A percentile compares a stretch with the other conserved stretches of the same genome.
These are phyloP conservation scores for Laothoe populi DNA, from an alignment of 2,888 invertebrate genomes.

Conservation along the genomic window DNA sequence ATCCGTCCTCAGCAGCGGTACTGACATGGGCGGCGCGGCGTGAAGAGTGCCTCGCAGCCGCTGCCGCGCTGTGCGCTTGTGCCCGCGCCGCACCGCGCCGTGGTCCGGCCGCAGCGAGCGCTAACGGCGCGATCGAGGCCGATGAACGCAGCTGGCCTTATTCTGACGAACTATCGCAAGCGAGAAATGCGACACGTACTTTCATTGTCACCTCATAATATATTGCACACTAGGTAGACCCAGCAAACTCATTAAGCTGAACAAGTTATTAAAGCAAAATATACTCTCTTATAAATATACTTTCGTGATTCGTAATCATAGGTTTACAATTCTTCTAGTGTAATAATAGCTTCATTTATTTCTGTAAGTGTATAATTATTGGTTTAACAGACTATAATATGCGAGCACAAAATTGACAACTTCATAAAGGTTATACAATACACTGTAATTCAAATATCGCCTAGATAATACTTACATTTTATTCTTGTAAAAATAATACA, in stretches of 20 bases:
- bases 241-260: constrained; percentile 37
- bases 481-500: not conserved
- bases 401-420: no score
- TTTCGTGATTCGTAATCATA: no score
- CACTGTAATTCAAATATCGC: no score
- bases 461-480: not conserved
- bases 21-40: not conserved
- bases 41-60: not conserved
- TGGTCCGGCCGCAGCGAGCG: constrained; percentile 35
- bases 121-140: constrained; percentile 79
- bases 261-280: constrained; percentile 35
- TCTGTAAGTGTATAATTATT: no score
- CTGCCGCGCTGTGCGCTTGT: not conserved
- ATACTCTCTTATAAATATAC: not conserved
- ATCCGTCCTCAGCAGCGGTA: not conserved
- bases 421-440: no score
- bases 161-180: constrained; percentile 78
- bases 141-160: constrained; percentile 82
- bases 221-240: constrained; percentile 47
- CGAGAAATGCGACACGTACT: constrained; percentile 78
- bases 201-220: constrained; percentile 76
- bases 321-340: no score
- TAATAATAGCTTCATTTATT: no score
- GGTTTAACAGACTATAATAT: no score
- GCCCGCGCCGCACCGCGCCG: constrained; percentile 34